Evolutionary conservation across 1,140 invertebrate genomes (phyloP).

Genomic region (Papilio aristodemus): DNA sequence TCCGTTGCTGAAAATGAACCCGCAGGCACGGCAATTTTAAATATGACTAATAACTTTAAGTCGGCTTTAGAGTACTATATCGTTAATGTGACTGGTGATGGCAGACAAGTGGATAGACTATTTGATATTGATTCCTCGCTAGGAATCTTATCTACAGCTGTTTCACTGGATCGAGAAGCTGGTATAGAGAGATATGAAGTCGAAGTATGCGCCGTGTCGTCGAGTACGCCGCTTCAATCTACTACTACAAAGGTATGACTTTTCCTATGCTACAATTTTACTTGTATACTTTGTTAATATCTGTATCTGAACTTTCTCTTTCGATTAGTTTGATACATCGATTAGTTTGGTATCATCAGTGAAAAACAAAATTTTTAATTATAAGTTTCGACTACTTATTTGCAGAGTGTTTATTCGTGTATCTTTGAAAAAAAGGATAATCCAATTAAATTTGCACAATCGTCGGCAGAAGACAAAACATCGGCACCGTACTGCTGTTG

Average conservation of each 20-base stretch:
- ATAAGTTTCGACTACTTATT: conserved; percentile 11
- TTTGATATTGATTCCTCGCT: conserved; percentile 94
- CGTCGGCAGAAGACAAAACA: conserved; percentile 70
- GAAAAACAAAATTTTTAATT: not conserved
- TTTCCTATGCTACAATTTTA: conserved; percentile 26
- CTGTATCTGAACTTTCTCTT: conserved; percentile 2
- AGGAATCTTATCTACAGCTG: conserved; percentile 93
- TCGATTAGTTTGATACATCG: conserved; percentile 4
- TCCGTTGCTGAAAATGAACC: conserved; percentile 94
- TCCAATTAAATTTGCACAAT: conserved; percentile 73
- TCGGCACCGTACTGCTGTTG: conserved; percentile 67
- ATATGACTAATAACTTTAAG: conserved; percentile 85
- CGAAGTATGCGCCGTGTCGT: conserved; percentile 90
- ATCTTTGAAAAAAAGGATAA: conserved; percentile 51
- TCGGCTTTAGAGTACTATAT: conserved; percentile 94
- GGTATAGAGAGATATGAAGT: conserved; percentile 90
- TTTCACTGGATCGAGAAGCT: conserved; percentile 91
- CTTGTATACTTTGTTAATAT: too few species aligned
- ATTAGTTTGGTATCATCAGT: conserved; percentile 1
- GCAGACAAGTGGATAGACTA: conserved; percentile 88
- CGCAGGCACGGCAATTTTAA: conserved; percentile 90
- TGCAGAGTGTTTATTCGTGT: conserved; percentile 41
- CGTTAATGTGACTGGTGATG: conserved; percentile 91
- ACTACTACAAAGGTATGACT: conserved; percentile 88
- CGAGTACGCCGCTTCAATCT: conserved; percentile 84